Base-by-base conservation (phyloP, 2,113 vertebrate genomes). In the Pollimyrus isidori region DNA sequence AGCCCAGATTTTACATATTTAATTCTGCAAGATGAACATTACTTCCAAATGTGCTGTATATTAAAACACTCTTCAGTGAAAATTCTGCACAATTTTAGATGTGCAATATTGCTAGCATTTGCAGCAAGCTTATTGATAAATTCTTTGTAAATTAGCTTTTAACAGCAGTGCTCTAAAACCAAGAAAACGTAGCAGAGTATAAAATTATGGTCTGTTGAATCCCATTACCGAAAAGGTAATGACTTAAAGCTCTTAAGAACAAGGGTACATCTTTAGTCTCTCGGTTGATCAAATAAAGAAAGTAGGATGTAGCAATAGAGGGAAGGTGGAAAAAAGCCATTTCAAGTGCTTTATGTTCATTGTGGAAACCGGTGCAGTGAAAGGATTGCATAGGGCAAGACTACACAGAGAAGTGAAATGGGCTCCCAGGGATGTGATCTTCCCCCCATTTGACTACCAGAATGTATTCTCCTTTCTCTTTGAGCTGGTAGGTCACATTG, bases 371-470 rank as follows among this genome's bases (percentile, higher is more conserved):
- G 11, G 87, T 52, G 49, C 13, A 17, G 26, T 86, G 49, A 26
- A 26, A 39, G 58, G 23, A 65, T 35, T n/a, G 87, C 56, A 3
- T 48, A 19, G 7, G 58, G 23, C 56, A 23, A 39, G 53, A 42
- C 62, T 58, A 88, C 58, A 96, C 96, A 0, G 94, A 93, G 90
- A 97, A 92, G 0, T 95, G 95, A 91, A 97, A 97, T 7, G 96
- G 96, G 46, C 96, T 97, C 26, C 97, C 97, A 0, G 96, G 96
- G 88, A 97, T 97, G 93, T 97, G 96, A 4, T 97, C 95, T 0
- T 97, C 97, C 35, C 96, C 97, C 96, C 96, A 97, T 73, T 97
- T 97, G 89, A 97, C 96, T 0, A 95, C 96, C 92, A 97, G 94
- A 0, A 96, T 50, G 1, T 97, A 97, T 88, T 96, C 95, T 5